These are phyloP conservation scores for Drepanosiphum platanoidis DNA, from an alignment of 2,888 invertebrate genomes.

Conservation along the genomic window DNA sequence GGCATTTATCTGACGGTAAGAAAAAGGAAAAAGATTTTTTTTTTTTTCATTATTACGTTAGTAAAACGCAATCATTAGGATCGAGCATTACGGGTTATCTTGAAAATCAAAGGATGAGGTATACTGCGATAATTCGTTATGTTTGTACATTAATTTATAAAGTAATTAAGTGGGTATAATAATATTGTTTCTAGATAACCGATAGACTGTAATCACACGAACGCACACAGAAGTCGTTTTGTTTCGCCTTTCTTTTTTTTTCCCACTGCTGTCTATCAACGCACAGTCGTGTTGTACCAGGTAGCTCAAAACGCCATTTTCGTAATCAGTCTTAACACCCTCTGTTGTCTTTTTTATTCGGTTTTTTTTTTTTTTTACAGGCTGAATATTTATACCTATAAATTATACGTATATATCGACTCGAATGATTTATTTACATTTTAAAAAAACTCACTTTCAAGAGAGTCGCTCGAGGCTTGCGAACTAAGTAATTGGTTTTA, in stretches of 20 bases:
- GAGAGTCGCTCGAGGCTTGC: too few species aligned
- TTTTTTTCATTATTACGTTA: neutral
- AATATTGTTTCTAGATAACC: too few species aligned
- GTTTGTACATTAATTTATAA: neutral
- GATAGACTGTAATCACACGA: neutral
- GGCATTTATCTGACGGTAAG: neutral
- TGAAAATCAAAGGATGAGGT: too few species aligned
- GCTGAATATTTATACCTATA: too few species aligned
- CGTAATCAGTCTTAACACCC: slow-evolving; percentile 28
- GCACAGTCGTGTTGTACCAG: slow-evolving; percentile 15
- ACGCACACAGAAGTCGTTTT: neutral
- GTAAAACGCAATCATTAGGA: neutral
- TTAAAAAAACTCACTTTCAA: too few species aligned
- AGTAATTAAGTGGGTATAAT: neutral
- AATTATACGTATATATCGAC: too few species aligned
- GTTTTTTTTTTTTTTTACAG: neutral
- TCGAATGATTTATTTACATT: too few species aligned
- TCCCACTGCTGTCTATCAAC: slow-evolving; percentile 16
- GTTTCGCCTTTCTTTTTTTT: neutral
- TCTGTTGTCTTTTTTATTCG: slow-evolving; percentile 15
- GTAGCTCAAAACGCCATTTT: slow-evolving; percentile 30
- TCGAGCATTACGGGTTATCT: neutral
- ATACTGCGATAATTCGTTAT: neutral
- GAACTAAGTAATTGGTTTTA: too few species aligned
- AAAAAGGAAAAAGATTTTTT: neutral